Conservation (phyloP, 2,888 invertebrate genomes). For the Lithophane semibrunnea region DNA sequence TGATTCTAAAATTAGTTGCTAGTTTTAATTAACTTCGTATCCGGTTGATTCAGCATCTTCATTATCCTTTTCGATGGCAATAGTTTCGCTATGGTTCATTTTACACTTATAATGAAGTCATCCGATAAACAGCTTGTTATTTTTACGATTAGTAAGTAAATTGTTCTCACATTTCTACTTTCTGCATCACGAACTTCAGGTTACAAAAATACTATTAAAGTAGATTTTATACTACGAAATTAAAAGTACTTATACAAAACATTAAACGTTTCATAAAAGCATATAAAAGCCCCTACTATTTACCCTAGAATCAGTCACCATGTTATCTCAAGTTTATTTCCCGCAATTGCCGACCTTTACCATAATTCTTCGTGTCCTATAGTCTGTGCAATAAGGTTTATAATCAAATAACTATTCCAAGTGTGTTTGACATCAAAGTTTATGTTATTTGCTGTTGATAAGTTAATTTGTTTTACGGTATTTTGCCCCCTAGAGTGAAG, state of each 20-base stretch:
- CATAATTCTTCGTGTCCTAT: constrained; percentile 15
- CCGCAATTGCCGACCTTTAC: constrained; percentile 37
- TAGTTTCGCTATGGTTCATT: background rate
- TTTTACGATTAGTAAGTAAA: background rate
- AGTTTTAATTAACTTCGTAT: background rate
- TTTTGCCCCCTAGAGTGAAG: constrained; percentile 60
- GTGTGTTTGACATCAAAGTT: constrained; percentile 55
- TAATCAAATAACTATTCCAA: constrained; percentile 8
- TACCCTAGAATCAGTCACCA: constrained; percentile 71
- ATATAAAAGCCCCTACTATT: constrained; percentile 69
- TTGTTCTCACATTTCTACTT: background rate
- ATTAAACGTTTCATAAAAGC: constrained; percentile 24
- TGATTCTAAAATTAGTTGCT: background rate
- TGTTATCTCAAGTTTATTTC: constrained; percentile 71
- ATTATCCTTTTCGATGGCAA: background rate
- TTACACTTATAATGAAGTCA: background rate
- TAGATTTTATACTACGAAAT: background rate
- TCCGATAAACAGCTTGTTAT: too few relatives aligned
- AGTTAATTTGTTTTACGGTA: constrained; percentile 75
- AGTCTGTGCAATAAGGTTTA: constrained; percentile 15
- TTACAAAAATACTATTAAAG: background rate
- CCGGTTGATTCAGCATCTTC: background rate
- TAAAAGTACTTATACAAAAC: constrained; percentile 17
- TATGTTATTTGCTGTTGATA: constrained; percentile 76
- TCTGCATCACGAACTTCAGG: background rate